Evolutionary conservation across 2,797 vertebrate genomes (phyloP).

Genomic region (Gymnocypris eckloni): DNA sequence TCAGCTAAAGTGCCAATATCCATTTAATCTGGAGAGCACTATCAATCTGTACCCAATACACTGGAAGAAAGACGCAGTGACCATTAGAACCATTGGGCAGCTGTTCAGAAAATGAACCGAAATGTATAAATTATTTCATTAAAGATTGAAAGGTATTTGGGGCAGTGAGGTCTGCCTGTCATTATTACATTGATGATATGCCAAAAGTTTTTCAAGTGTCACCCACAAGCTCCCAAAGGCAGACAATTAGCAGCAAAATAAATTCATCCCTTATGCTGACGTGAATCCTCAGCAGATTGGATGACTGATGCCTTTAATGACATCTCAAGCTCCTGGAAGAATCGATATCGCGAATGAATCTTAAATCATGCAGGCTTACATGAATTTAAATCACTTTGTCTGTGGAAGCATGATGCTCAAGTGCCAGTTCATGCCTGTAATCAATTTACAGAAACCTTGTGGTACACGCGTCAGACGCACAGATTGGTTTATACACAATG

Average conservation of each 20-base stretch:
- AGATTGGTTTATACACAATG: conserved; percentile 32
- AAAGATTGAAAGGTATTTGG: conserved; percentile 39
- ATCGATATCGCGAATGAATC: conserved; percentile 56
- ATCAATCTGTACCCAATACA: conserved; percentile 57
- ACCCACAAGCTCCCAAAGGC: conserved; percentile 46
- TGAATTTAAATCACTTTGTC: conserved; percentile 54
- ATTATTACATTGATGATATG: conserved; percentile 63
- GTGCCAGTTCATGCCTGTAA: conserved; percentile 46
- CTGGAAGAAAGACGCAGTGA: conserved; percentile 67
- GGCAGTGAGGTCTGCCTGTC: conserved; percentile 49
- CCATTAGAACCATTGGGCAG: conserved; percentile 61
- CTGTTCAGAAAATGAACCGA: conserved; percentile 18
- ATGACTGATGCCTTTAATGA: conserved; percentile 49
- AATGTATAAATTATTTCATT: conserved; percentile 39
- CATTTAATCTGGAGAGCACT: conserved; percentile 56
- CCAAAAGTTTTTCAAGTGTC: conserved; percentile 54
- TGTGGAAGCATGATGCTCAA: conserved; percentile 19
- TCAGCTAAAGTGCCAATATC: conserved; percentile 61
- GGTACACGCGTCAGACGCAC: conserved; percentile 5
- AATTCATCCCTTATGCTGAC: conserved; percentile 57
- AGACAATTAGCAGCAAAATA: conserved; percentile 53
- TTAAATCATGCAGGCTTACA: conserved; percentile 55
- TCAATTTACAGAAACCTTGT: conserved; percentile 37
- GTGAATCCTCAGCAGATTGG: conserved; percentile 57
- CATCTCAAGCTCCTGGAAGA: conserved; percentile 49